Base-by-base conservation (phyloP, 2,888 invertebrate species). In the Acholoe squamosa region DNA sequence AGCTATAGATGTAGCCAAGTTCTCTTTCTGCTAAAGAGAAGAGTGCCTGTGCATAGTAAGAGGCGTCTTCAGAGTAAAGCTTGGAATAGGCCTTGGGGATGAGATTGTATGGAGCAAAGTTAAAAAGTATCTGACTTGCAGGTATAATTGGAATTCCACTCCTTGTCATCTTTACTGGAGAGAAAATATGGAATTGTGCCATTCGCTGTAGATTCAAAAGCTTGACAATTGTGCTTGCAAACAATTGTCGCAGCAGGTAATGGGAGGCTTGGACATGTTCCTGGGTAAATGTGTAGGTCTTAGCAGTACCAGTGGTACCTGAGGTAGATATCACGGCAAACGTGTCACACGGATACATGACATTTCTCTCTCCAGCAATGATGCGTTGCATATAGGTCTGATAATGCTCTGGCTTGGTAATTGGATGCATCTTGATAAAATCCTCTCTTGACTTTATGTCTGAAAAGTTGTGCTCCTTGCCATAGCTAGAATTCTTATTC, bases 241-340 rank as follows among this genome's bases (percentile, higher is more conserved):
- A 22, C 43, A 84, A 7, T 10, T 84, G 28, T 28, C 16, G 3
- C 5, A 84, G 1, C 43, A 3, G n/a, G n/a, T 16, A 43, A 7
- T 84, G 19, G 19, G 0, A 25, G 3, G 19, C 0, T 3, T 33
- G 19, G 7, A 84, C 43, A n/a, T 34, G 28, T 25, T 84, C 52
- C 25, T 34, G 1, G 0, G 43, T 31, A 3, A 28, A 25, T 5
- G 88, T 7, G 56, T 88, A 88, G 10, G 10, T 10, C 51, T 88
- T 88, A 3, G 88, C 22, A n/a, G 19, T 28, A 16, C 89, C 71
- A 14, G 89, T 89, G 28, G 89, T 89, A 0, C 89, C 89, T 22
- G 89, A 89, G 19, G 89, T 89, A 16, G 19, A 22, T 1, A 61
- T 31, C 14, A 71, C 0, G 1, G 22, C 1, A 7, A 71, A 14